A percentile compares a stretch with the other conserved stretches of the same genome.
phyloP scores from a whole-genome alignment of 2,888 invertebrate genomes.

The Pyralis farinalis region DNA sequence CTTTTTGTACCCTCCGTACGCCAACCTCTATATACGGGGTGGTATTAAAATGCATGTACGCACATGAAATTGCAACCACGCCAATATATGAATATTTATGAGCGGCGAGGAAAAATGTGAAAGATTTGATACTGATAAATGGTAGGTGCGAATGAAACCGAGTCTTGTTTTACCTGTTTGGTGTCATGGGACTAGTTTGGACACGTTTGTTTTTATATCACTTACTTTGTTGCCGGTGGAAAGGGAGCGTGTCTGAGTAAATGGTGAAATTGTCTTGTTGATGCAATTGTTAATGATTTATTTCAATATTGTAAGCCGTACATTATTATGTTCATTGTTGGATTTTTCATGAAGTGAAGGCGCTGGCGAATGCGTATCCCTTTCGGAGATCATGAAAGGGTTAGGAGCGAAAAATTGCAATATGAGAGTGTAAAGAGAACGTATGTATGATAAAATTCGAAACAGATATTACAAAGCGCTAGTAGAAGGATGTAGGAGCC shows the following conservation, averaged over 20 bases:
- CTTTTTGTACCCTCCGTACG: constrained; percentile 32
- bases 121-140: constrained; percentile 53
- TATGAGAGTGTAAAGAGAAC: too few species aligned
- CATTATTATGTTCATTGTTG: too few species aligned
- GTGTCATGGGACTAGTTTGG: constrained; percentile 27
- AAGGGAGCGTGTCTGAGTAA: constrained; percentile 7
- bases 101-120: constrained; percentile 35
- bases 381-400: too few species aligned
- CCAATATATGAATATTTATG: constrained; percentile 60
- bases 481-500: too few species aligned
- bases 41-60: constrained; percentile 54
- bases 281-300: too few species aligned
- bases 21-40: constrained; percentile 35
- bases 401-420: too few species aligned
- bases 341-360: too few species aligned
- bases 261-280: background rate
- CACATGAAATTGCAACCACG: constrained; percentile 38
- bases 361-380: too few species aligned
- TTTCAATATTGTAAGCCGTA: too few species aligned
- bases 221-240: constrained; percentile 8
- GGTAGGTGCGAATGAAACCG: constrained; percentile 31
- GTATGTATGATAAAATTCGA: too few species aligned
- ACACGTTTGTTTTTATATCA: constrained; percentile 38
- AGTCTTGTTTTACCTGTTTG: constrained; percentile 21
- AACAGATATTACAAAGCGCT: too few species aligned